Evolutionary conservation across 2,888 invertebrate genomes (phyloP), one percentile per base, ranked within the genome.

Genomic region (Trichopoda pennipes): DNA sequence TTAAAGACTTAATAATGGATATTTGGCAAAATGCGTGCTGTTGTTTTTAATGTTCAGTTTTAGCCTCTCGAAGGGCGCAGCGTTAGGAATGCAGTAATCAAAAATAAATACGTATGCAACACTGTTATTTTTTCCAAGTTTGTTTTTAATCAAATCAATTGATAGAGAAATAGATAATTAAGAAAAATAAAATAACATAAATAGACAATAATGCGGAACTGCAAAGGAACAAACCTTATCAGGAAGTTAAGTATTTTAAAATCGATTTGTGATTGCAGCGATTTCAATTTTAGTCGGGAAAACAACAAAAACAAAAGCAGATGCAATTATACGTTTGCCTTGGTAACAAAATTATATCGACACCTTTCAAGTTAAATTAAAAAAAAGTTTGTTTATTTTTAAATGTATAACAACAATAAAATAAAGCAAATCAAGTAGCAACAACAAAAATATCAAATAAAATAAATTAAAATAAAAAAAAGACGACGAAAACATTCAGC

Each of bases 241-340:
- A 74, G 81, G 70, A 78, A 81, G 78, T 74, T 55, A 12, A 12
- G 38, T 35, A 28, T 76, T 35, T 47, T 28, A 28, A 49, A 60
- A 60, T 32, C 16, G n/a, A 64, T 17, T 63, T 47, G 35, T 55
- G 66, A 44, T 6, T 68, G 19, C 14, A 66, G 23, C n/a, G 10
- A 51, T 42, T 56, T 64, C 56, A 47, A 61, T 53, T 76, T 63
- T 55, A 47, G 35, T 64, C 12, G 2, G 0, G 4, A n/a, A n/a
- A 7, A 3, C 2, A 42, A 12, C 38, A 6, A 32, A 64, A 79
- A 6, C 6, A 35, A 51, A 68, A 55, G 32, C 70, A 81, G 69
- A 82, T 79, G 74, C 44, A 70, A 56, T 61, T 16, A 61, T 75
- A 70, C 72, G 72, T 79, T 76, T 53, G 79, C 75, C 82, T 79